Base-by-base conservation (phyloP, 2,888 invertebrate genomes). In the Agrilus mali region DNA sequence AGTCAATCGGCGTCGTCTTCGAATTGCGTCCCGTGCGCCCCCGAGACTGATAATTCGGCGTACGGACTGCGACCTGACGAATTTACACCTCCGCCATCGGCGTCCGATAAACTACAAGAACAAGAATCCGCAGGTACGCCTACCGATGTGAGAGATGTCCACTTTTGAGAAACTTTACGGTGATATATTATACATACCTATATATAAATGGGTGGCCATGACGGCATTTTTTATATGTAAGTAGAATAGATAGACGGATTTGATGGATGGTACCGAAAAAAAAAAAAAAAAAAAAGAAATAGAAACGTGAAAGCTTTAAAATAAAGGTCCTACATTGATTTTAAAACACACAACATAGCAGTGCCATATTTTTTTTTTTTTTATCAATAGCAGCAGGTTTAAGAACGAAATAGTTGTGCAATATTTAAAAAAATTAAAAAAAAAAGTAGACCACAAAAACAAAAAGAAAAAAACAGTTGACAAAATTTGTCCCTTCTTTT, bases 141-240 rank as follows among this genome's bases (percentile, higher is more conserved):
- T 55, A 88, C 87, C 56, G 89, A 90, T 66, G 82, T 88, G 56
- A 76, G 86, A 56, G 86, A 89, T 67, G 80, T 89, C 53, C 80
- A 84, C 67, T 86, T 86, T 50, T 48, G 47, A 48, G 45, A 44
- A 46, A 45, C 43, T 38, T 35, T 44, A n/a, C 6, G 44, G 49
- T 49, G 47, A 49, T 46, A 46, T 47, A 45, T 31, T 42, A 41
- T 40, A 44, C 39, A 47, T 37, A 42, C 38, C 33, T 43, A 43
- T 35, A 36, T 41, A 39, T 27, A 33, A 20, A 41, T 33, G 33
- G 42, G 46, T 46, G 46, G 48, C 40, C 48, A 48, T 48, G 48
- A 43, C 44, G 48, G 46, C 45, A 46, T 44, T 44, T 44, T 46
- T 43, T 48, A 36, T 41, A 43, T 43, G 38, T 38, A 38, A 46